These are phyloP conservation scores for Forpus xanthops DNA, from an alignment of 2,797 vertebrate genomes.

Conservation along the genomic window DNA sequence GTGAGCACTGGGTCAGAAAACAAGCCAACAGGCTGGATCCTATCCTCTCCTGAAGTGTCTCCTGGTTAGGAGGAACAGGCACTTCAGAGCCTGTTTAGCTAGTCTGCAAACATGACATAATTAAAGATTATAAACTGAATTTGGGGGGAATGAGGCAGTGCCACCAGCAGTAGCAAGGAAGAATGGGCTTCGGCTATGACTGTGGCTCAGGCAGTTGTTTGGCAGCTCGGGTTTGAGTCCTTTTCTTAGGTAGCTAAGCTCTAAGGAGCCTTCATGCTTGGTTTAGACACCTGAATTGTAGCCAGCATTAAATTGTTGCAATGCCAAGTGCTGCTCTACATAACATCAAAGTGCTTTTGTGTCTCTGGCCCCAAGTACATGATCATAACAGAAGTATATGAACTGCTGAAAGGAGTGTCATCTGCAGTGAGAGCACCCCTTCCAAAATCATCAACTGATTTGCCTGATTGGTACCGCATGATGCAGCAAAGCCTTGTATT, in stretches of 20 bases:
- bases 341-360: not conserved
- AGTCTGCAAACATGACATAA: not conserved
- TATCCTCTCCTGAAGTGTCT: not conserved
- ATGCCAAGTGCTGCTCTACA: not conserved
- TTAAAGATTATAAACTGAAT: not conserved
- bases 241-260: not conserved
- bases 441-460: not conserved
- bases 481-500: not conserved
- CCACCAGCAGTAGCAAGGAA: not conserved
- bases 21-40: fast-evolving
- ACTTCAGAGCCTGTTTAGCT: not conserved
- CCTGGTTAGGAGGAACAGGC: not conserved
- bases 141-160: not conserved
- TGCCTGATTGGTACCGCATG: not conserved
- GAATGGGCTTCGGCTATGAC: not conserved
- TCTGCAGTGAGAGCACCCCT: not conserved
- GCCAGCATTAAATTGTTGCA: not conserved
- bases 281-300: not conserved
- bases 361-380: not conserved
- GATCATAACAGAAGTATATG: not conserved
- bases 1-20: not conserved
- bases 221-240: not conserved
- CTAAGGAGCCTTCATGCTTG: not conserved
- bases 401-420: not conserved
- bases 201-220: not conserved